Conservation (phyloP, 23 tunicate genomes). For the Trididemnum nubilum region DNA sequence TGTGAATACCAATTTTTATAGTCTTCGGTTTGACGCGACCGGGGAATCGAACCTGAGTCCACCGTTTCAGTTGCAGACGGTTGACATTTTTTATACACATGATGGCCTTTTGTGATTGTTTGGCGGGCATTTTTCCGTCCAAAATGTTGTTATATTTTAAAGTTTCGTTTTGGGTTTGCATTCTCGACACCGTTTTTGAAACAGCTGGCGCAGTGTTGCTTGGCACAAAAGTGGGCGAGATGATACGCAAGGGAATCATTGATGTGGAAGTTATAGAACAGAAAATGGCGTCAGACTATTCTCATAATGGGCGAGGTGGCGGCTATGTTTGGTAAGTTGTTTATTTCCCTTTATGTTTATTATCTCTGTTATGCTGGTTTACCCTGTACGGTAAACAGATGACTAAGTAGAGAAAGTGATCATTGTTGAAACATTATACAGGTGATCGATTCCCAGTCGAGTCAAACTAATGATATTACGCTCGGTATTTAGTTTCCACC, state of each 20-base stretch:
- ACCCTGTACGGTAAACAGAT: too few relatives aligned
- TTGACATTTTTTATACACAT: too few relatives aligned
- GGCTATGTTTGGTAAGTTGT: constrained; percentile 71
- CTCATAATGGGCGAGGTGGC: constrained; percentile 84
- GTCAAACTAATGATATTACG: neutral
- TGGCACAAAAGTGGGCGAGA: constrained; percentile 89
- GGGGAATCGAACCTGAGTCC: too few relatives aligned
- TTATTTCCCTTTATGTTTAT: neutral
- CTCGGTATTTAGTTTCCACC: neutral
- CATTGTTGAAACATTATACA: neutral
- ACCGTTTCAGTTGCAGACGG: too few relatives aligned
- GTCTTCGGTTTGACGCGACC: too few relatives aligned
- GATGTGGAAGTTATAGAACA: constrained; percentile 51
- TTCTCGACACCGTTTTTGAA: constrained; percentile 82
- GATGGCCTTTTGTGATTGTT: too few relatives aligned
- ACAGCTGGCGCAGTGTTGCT: constrained; percentile 74
- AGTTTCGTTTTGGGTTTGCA: constrained; percentile 62
- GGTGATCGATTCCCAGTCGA: neutral
- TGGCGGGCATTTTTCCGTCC: too few relatives aligned
- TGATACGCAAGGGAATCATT: constrained; percentile 83
- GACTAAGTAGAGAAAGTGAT: neutral
- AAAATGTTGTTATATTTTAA: too few relatives aligned
- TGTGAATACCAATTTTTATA: too few relatives aligned
- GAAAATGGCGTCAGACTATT: constrained; percentile 55
- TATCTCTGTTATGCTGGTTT: too few relatives aligned